phyloP scores from a whole-genome alignment of 2,888 invertebrate species.

The Hipparchia semele region DNA sequence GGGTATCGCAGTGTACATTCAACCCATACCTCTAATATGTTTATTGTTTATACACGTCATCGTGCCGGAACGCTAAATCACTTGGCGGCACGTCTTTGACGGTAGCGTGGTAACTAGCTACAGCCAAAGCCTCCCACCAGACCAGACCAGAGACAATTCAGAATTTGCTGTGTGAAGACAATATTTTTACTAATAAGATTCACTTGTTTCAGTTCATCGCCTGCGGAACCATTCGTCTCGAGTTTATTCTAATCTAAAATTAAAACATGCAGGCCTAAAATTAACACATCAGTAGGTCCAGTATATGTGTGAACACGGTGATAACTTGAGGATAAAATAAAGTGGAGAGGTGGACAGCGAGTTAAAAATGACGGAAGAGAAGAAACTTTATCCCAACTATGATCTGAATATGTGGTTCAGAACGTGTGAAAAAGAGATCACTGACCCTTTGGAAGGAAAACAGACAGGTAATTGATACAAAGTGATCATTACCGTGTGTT shows the following conservation, averaged over 20 bases:
- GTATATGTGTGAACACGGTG: neutral
- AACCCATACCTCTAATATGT: too few species aligned
- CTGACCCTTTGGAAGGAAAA: slow-evolving; percentile 84
- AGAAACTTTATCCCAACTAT: slow-evolving; percentile 76
- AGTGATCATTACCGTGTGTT: too few species aligned
- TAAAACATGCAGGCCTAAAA: neutral
- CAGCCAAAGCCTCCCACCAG: too few species aligned
- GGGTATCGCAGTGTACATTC: too few species aligned
- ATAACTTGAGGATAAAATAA: neutral
- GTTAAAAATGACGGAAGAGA: slow-evolving; percentile 30
- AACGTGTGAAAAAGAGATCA: slow-evolving; percentile 87
- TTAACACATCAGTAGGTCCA: neutral
- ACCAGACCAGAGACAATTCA: too few species aligned
- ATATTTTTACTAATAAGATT: too few species aligned
- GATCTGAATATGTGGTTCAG: slow-evolving; percentile 88
- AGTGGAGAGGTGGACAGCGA: neutral
- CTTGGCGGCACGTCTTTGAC: too few species aligned
- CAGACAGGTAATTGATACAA: slow-evolving; percentile 66
- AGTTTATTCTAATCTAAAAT: neutral
- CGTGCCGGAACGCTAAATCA: too few species aligned
- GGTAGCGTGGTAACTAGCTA: too few species aligned
- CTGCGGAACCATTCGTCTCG: neutral
- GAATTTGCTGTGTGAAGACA: too few species aligned
- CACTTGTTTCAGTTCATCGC: neutral
- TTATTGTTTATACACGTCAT: too few species aligned